A percentile compares a stretch with the other conserved stretches of the same genome.
phyloP scores from a whole-genome alignment of 1,140 invertebrate species.

The silkworm (Bombyx mori) region DNA sequence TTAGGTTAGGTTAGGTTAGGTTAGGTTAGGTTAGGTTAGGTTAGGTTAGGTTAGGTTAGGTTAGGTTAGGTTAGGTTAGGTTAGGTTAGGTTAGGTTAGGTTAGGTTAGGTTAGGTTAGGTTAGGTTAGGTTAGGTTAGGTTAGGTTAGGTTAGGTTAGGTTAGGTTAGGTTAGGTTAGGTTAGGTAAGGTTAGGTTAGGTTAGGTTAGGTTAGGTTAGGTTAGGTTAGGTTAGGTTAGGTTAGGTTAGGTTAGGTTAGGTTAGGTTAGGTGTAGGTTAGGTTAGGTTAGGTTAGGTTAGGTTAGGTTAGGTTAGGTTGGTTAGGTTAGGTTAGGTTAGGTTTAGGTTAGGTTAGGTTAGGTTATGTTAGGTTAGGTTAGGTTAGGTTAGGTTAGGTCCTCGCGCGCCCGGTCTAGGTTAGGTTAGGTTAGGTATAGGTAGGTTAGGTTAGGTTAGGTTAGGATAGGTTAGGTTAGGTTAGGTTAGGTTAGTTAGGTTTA shows the following conservation, averaged over 20 bases:
- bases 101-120: slow-evolving; percentile 18
- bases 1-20: slow-evolving; percentile 12
- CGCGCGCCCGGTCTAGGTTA: background rate
- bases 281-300: no score
- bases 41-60: slow-evolving; percentile 22
- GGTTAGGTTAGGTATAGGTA: slow-evolving; percentile 16
- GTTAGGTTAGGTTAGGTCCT: slow-evolving; percentile 17
- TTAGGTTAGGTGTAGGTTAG: no score
- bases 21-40: slow-evolving; percentile 12
- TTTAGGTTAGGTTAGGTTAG: no score
- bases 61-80: slow-evolving; percentile 39
- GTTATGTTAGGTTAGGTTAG: no score
- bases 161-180: slow-evolving; percentile 21
- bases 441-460: slow-evolving; percentile 26
- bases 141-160: slow-evolving; percentile 14
- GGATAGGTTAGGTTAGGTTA: slow-evolving; percentile 27
- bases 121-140: slow-evolving; percentile 22
- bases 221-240: background rate
- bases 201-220: slow-evolving; percentile 18
- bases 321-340: no score
- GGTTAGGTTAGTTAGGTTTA: slow-evolving; percentile 23
- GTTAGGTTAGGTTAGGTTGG: no score
- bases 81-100: no score
- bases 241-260: slow-evolving; percentile 22
- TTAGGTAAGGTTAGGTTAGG: slow-evolving; percentile 23